Conservation (phyloP, 2,888 invertebrate genomes). For the Pristionchus japonicus region DNA sequence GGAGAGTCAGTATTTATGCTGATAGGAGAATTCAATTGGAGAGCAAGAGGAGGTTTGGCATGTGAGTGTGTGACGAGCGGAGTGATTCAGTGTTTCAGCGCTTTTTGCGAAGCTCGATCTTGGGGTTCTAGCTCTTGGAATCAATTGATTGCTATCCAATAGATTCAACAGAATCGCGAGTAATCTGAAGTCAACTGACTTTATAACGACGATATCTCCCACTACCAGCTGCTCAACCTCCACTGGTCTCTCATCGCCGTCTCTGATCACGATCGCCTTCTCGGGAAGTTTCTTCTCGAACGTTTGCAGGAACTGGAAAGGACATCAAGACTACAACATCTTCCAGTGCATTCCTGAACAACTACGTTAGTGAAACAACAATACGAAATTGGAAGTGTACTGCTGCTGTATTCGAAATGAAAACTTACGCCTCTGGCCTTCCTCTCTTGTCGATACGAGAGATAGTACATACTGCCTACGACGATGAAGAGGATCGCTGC, state of each 20-base stretch:
- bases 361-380: too few relatives aligned
- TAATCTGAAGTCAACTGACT: too few relatives aligned
- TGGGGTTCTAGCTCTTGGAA: too few relatives aligned
- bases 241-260: constrained; percentile 86
- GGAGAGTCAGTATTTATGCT: too few relatives aligned
- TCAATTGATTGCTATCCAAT: too few relatives aligned
- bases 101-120: not conserved
- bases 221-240: constrained; percentile 72
- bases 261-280: constrained; percentile 81
- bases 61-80: too few relatives aligned
- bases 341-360: too few relatives aligned
- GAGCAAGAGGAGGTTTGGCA: too few relatives aligned
- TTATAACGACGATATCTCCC: constrained; percentile 73
- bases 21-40: too few relatives aligned
- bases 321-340: not conserved
- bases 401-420: not conserved
- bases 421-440: constrained; percentile 67
- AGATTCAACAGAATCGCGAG: too few relatives aligned
- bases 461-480: constrained; percentile 67
- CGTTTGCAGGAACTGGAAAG: constrained; percentile 54
- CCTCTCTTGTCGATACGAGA: constrained; percentile 72
- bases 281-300: constrained; percentile 67
- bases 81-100: not conserved
- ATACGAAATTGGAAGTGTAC: too few relatives aligned
- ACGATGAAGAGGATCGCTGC: constrained; percentile 70